Base-by-base conservation (phyloP, 2,888 invertebrate genomes). In the Arrhopalites spinosus region DNA sequence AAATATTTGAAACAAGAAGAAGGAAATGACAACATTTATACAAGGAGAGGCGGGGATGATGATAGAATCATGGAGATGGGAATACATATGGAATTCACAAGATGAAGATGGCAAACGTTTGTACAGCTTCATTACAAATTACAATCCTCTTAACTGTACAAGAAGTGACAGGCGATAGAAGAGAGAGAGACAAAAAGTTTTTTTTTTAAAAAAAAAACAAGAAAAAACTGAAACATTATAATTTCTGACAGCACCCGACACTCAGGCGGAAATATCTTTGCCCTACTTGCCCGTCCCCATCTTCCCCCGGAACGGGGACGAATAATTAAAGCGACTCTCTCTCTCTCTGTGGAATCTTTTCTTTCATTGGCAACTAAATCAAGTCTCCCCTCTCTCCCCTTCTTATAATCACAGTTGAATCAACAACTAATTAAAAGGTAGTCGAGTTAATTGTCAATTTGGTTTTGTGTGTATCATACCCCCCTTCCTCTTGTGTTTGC, bases 71-170 rank as follows among this genome's bases (percentile, higher is more conserved):
- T 17, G 25, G 45, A 13, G 30, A 59, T 20, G 59, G n/a, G 23
- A 11, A 36, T 3, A 36, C 5, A 36, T 7, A 20, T 53, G 20
- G 53, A 53, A 53, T 20, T 20, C 8, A n/a, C 20, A 53, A 2
- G 27, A 59, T 59, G 59, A 59, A 59, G 25, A 59, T 59, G 59
- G 25, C 59, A 59, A 59, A 59, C 59, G 59, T 45, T 66, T 66
- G 66, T 66, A 45, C 23, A 66, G 66, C 66, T 66, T 66, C 66
- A 43, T 66, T 66, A 43, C 43, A 66, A 66, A 66, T 66, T 66
- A 66, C n/a, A 43, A 66, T 66, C 45, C 45, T 66, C 66, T 66
- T 66, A 66, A 66, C 66, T 20, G 8, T 43, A 66, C 36, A 25
- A 45, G 45, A 43, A 17, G n/a, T 66, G 66, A 66, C 66, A 66